Percentiles rank a stretch among this genome's conserved stretches.
Evolutionary conservation across 2,888 invertebrate species (phyloP).

Genomic region (Phania funesta): DNA sequence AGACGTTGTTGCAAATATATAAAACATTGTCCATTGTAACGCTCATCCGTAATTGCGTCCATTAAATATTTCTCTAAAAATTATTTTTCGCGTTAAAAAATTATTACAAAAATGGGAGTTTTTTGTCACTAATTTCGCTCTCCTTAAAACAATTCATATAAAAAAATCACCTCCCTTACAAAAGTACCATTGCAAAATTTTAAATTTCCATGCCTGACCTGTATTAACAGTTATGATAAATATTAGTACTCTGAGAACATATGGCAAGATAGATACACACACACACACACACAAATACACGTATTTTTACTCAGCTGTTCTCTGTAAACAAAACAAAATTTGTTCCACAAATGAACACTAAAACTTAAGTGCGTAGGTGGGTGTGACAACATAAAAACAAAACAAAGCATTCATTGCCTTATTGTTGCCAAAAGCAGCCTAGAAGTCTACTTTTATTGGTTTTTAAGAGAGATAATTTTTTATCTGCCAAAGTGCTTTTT

Average conservation of each 20-base stretch:
- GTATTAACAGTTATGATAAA: not conserved
- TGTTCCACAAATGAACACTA: slow-evolving; percentile 1
- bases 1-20: too few species aligned
- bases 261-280: not conserved
- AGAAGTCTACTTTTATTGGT: too few species aligned
- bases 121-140: too few species aligned
- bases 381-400: slow-evolving; percentile 10
- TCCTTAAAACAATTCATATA: too few species aligned
- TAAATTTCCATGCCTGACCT: not conserved
- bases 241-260: slow-evolving; percentile 27
- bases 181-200: not conserved
- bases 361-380: not conserved
- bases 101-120: too few species aligned
- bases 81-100: too few species aligned
- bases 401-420: not conserved
- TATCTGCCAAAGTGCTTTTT: not conserved
- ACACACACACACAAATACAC: not conserved
- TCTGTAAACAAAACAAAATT: slow-evolving; percentile 35
- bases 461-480: not conserved
- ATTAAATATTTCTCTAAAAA: too few species aligned
- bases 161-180: too few species aligned
- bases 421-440: too few species aligned
- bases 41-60: too few species aligned
- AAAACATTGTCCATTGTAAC: too few species aligned
- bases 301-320: slow-evolving; percentile 49